phyloP scores from a whole-genome alignment of 2,888 invertebrate species.

The Diadromus collaris region DNA sequence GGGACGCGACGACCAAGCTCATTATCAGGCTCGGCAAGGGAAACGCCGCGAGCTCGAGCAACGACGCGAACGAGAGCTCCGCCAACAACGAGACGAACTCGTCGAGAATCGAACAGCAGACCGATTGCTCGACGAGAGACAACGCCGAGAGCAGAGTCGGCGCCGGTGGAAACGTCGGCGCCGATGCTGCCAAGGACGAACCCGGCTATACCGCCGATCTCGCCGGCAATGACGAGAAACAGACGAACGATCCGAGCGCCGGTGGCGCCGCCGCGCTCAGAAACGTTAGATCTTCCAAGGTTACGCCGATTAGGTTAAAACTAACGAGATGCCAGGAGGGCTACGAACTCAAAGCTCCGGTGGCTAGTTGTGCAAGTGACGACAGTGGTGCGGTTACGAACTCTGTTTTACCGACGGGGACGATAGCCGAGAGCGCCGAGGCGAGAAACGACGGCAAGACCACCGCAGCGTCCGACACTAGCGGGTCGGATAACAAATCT shows the following conservation, averaged over 20 bases:
- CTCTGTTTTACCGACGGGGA: slow-evolving; percentile 46
- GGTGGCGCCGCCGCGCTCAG: slow-evolving; percentile 79
- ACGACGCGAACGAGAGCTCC: slow-evolving; percentile 39
- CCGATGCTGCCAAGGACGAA: slow-evolving; percentile 64
- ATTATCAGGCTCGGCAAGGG: slow-evolving; percentile 86
- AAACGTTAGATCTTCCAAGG: slow-evolving; percentile 85
- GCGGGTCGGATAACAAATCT: slow-evolving; percentile 67
- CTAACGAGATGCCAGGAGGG: slow-evolving; percentile 91
- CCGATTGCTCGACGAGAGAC: slow-evolving; percentile 51
- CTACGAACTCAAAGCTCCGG: slow-evolving; percentile 81
- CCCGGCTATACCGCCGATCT: slow-evolving; percentile 55
- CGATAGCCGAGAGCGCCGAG: slow-evolving; percentile 65
- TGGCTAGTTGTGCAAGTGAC: slow-evolving; percentile 64
- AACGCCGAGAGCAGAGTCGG: slow-evolving; percentile 68
- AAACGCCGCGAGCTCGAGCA: slow-evolving; percentile 33
- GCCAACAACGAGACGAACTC: slow-evolving; percentile 38
- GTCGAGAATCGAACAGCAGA: neutral
- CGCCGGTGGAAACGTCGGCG: slow-evolving; percentile 63
- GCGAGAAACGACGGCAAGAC: slow-evolving; percentile 61
- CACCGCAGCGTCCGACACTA: slow-evolving; percentile 57
- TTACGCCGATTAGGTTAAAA: slow-evolving; percentile 92
- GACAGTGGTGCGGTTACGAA: slow-evolving; percentile 58
- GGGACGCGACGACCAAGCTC: slow-evolving; percentile 85
- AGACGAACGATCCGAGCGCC: slow-evolving; percentile 26
- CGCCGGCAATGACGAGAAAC: slow-evolving; percentile 76